These are phyloP conservation scores for Gymnodraco acuticeps DNA, from an alignment of 2,797 vertebrate species.

Conservation along the genomic window DNA sequence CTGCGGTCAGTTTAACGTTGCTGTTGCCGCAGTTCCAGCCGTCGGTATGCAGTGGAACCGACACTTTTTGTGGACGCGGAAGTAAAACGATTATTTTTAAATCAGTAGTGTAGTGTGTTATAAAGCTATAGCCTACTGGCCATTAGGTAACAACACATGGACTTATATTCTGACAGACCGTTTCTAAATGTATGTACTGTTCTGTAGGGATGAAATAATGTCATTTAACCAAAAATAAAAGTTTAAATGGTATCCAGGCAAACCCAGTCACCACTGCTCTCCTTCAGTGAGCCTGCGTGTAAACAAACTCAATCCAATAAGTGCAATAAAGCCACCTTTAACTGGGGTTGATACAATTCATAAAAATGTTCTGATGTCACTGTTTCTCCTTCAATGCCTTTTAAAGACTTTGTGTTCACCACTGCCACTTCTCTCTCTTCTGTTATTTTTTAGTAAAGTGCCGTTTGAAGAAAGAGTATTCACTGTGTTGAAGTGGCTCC, in stretches of 20 bases:
- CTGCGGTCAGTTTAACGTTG: no score
- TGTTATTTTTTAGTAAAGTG: conserved; percentile 61
- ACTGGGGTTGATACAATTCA: neutral
- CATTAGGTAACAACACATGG: no score
- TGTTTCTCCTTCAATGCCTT: neutral
- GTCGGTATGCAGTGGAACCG: no score
- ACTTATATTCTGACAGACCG: no score
- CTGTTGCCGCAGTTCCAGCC: no score
- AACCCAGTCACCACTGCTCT: neutral
- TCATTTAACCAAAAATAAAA: neutral
- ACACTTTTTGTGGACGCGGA: no score
- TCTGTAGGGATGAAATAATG: neutral
- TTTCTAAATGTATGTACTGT: neutral
- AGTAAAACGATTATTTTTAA: no score
- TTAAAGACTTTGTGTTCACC: neutral
- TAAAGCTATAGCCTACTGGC: no score
- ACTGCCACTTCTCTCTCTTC: neutral
- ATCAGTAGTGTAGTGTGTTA: no score
- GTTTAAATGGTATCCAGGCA: neutral
- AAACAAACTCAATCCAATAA: neutral
- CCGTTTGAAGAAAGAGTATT: conserved; percentile 84
- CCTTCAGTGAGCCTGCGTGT: neutral
- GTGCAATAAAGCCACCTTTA: neutral
- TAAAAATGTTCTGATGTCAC: neutral
- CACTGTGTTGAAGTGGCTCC: conserved; percentile 82